phyloP scores from a whole-genome alignment of 2,888 invertebrate genomes.

The Seira sanloemensis region DNA sequence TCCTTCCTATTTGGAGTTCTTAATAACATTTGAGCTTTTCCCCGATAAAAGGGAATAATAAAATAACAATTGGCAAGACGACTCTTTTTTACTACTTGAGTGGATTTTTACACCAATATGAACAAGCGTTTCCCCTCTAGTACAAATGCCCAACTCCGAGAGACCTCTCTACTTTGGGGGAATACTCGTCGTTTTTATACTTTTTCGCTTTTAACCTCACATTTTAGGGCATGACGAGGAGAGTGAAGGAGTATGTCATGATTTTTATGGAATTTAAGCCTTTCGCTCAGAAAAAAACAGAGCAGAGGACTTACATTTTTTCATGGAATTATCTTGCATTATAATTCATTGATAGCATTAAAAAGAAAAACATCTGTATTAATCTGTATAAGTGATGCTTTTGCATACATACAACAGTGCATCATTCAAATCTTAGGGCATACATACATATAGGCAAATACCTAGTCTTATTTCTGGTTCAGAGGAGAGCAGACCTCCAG shows the following conservation, averaged over 20 bases:
- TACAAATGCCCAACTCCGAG: no score
- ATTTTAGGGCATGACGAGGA: slow-evolving; percentile 20
- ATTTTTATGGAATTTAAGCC: slow-evolving; percentile 15
- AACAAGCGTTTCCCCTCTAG: slow-evolving; percentile 30
- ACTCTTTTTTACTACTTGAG: slow-evolving; percentile 24
- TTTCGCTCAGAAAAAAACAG: slow-evolving; percentile 25
- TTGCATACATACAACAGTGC: slow-evolving; percentile 24
- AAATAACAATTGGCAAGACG: no score
- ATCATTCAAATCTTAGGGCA: no score
- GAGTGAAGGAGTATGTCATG: no score
- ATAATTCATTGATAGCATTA: slow-evolving; percentile 55
- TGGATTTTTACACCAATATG: slow-evolving; percentile 50
- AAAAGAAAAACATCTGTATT: slow-evolving; percentile 61
- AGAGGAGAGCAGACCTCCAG: no score
- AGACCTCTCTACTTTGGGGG: no score
- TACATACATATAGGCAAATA: no score
- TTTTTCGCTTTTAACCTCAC: slow-evolving; percentile 20
- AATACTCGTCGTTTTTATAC: slow-evolving; percentile 9
- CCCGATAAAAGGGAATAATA: no score
- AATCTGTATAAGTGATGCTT: slow-evolving; percentile 61
- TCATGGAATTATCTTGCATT: slow-evolving; percentile 56
- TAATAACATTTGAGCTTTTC: no score
- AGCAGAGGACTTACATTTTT: slow-evolving; percentile 36
- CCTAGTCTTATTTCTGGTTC: no score
- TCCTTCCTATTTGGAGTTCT: background rate